Base-by-base conservation (phyloP, 2,113 vertebrate genomes). In the Nesoenas mayeri region DNA sequence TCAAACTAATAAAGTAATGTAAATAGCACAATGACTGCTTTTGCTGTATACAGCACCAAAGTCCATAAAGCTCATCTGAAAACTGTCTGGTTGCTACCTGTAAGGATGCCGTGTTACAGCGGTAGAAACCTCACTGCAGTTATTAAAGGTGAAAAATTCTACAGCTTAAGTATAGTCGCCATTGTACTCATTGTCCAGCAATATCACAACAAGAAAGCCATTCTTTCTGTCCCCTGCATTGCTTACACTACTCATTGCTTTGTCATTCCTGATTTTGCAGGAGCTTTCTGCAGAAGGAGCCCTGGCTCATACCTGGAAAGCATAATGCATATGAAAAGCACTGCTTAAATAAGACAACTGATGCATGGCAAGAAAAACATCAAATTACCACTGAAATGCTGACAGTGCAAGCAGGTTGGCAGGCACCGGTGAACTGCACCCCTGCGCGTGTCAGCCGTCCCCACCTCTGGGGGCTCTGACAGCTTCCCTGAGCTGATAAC, bases 1-100 rank as follows among this genome's bases (percentile, higher is more conserved):
- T 91, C 81, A 91, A 94, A 84, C 87, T 74, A 80, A 95, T 90
- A 94, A 92, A 95, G 61, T 57, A 86, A 88, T 34, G 78, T 54
- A 91, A 92, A 61, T 70, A 70, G 28, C 61, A 25, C 42, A 26
- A 88, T 57, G 2, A 71, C 79, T 38, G 67, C 72, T 94, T 62
- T 44, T 82, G 86, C 93, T 83, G 65, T 57, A 26, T 8, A 8
- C 50, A n/a, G 53, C 92, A 90, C 22, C 12, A 50, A 24, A 7
- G 51, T 9, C 21, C 18, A 3, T 26, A 67, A 17, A 42, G 25
- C 89, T 61, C 69, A 11, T 47, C 71, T 34, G 8, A 80, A 67
- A 91, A 17, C n/a, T 16, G 29, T 29, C 71, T 65, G 16, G 36
- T 50, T 7, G 28, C 54, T 9, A 20, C 31, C 61, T 9, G 31